These are phyloP conservation scores for Enteromius unitaeniatus DNA, from an alignment of 2,797 vertebrate genomes.

Conservation along the genomic window DNA sequence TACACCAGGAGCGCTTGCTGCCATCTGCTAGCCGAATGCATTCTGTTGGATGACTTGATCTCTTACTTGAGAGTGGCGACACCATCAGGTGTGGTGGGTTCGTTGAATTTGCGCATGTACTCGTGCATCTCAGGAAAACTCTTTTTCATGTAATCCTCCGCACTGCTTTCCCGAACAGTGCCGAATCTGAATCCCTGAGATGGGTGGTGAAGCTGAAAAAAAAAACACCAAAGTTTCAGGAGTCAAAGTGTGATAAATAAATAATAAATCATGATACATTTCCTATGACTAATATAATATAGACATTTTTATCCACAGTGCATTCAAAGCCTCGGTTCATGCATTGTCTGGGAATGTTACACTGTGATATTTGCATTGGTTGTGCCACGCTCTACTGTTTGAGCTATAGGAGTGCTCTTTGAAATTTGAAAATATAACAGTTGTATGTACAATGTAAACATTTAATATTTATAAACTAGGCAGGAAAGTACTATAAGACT, in stretches of 20 bases:
- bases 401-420: neutral
- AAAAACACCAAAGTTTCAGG: neutral
- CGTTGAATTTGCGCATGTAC: conserved; percentile 89
- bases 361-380: neutral
- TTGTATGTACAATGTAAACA: neutral
- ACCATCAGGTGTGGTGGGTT: conserved; percentile 89
- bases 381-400: neutral
- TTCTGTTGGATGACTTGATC: conserved; percentile 32
- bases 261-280: neutral
- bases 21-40: conserved; percentile 11
- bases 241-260: neutral
- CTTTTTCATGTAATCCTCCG: conserved; percentile 96
- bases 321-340: neutral
- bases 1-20: neutral
- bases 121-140: conserved; percentile 96
- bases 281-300: neutral
- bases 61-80: conserved; percentile 91
- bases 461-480: neutral
- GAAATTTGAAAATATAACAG: neutral
- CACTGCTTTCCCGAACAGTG: conserved; percentile 95
- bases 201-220: conserved; percentile 89
- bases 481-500: neutral
- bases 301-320: neutral
- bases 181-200: conserved; percentile 91
- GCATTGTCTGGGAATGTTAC: neutral